Evolutionary conservation across 2,888 invertebrate genomes (phyloP), one percentile per base, ranked within the genome.

Genomic region (Agrochola circellaris): DNA sequence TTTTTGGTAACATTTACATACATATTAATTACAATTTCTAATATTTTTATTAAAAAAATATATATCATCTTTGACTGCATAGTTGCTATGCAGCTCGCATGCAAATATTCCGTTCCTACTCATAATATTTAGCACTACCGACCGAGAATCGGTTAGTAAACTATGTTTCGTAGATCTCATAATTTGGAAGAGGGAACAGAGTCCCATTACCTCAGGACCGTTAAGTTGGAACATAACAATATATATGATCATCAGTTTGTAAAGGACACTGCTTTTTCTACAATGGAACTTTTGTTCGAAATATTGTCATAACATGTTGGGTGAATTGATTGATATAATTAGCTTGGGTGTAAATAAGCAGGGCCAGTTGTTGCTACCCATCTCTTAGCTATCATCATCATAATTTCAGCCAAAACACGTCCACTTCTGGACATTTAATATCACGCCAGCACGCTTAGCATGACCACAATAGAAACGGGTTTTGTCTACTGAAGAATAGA

Each of bases 91-190:
- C 45, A 45, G 13, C 13, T 45, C 45, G 45, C 45, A 45, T 45
- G 2, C 11, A 45, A 45, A 45, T 13, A 45, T 45, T 45, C 13
- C 45, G 13, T n/a, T n/a, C n/a, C n/a, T 45, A 45, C 45, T 15
- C 15, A 45, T 45, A 13, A 45, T 45, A 45, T 45, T 45, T 11
- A 45, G 13, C 13, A 45, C 45, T 2, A 11, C n/a, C n/a, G n/a
- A 45, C 15, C 45, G 64, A 62, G 15, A 23, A 11, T 34, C 45
- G 15, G 75, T 83, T 71, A 71, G 65, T 58, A 13, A 45, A 45
- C 45, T n/a, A n/a, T n/a, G n/a, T n/a, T n/a, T n/a, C n/a, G n/a
- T 17, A 20, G 51, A 20, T 51, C 51, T 20, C 20, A 7, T 20
- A 20, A 51, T 51, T 8, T 51, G 51, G 51, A 51, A 9, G 8